Evolutionary conservation across 2,797 vertebrate species (phyloP), one percentile per base, ranked within the genome.

Genomic region (Arremon aurantiirostris): DNA sequence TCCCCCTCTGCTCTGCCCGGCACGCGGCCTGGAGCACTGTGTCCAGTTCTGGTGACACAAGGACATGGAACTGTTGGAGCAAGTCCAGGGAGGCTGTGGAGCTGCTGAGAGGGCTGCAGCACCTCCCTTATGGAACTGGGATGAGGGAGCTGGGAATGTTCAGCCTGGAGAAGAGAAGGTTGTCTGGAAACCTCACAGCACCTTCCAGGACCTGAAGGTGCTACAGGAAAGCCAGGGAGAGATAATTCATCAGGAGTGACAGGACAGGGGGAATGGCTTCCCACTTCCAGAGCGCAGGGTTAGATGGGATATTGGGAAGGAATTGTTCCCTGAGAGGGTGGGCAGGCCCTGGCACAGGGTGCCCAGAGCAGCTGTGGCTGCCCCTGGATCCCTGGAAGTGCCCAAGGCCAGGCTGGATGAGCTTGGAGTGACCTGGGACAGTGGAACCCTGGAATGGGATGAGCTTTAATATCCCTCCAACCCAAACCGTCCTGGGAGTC

Each of bases 371-470:
- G 42, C 49, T 82, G 70, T 28, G 63, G 32, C 70, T 89, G 63
- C 3, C n/a, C 35, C 63, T 73, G 68, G 20, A 69, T 37, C 32
- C 32, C 49, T 76, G 70, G 42, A 0, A 34, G 71, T 22, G 49
- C 1, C 42, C 64, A 4, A 39, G 42, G 20, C 28, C 63, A 49
- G 23, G 41, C 0, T 56, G 78, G 41, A 60, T 0, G n/a, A 18
- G 12, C 22, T 35, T 32, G 86, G 64, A 70, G n/a, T 8, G 8
- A 0, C 11, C 7, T 56, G 55, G 42, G 15, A 0, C 0, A 1
- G 26, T 24, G 35, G 19, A 2, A 76, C n/a, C 22, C 22, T 56
- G 17, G 35, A 2, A 65, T 3, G 10, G 5, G 50, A 55, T 73
- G 11, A 15, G 41, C 30, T 56, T 34, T 47, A 47, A 47, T 18